Percentiles rank a stretch among this genome's conserved stretches.
phyloP scores from a whole-genome alignment of 2,797 vertebrate species.

The Austrolebias charrua region DNA sequence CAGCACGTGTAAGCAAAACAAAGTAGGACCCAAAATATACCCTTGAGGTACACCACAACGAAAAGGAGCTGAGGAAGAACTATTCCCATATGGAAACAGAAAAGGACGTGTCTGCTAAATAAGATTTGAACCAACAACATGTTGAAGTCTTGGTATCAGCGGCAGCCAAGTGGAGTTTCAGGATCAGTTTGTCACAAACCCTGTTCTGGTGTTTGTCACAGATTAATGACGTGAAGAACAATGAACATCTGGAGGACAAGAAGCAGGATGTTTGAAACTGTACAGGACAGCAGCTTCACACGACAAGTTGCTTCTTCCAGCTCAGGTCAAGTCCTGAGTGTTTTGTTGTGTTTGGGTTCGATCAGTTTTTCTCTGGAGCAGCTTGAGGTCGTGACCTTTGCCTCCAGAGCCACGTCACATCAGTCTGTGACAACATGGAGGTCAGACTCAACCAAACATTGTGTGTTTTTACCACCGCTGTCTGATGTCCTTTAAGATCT shows the following conservation, averaged over 20 bases:
- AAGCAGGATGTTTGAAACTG: neutral
- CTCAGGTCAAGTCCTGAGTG: neutral
- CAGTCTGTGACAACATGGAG: conserved; percentile 26
- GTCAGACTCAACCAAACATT: conserved; percentile 22
- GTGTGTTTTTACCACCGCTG: conserved; percentile 9
- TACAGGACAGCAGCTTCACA: neutral
- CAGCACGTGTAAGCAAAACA: too few relatives aligned
- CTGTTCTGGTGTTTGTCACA: too few relatives aligned
- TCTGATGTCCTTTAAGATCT: conserved; percentile 21
- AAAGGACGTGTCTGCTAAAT: too few relatives aligned
- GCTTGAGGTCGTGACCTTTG: conserved; percentile 36
- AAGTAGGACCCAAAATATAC: too few relatives aligned
- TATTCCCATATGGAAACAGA: too few relatives aligned
- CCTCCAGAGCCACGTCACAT: conserved; percentile 14
- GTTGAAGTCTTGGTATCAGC: too few relatives aligned
- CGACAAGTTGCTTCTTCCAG: neutral
- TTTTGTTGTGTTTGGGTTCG: neutral
- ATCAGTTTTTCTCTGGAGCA: conserved; percentile 4
- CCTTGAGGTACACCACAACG: too few relatives aligned
- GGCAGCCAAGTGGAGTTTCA: too few relatives aligned
- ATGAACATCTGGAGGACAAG: neutral
- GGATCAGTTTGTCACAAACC: too few relatives aligned
- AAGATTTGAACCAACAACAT: too few relatives aligned
- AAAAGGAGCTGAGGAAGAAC: too few relatives aligned
- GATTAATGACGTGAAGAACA: too few relatives aligned